Conservation (phyloP, 2,113 vertebrate genomes). For the Cathartes aura region DNA sequence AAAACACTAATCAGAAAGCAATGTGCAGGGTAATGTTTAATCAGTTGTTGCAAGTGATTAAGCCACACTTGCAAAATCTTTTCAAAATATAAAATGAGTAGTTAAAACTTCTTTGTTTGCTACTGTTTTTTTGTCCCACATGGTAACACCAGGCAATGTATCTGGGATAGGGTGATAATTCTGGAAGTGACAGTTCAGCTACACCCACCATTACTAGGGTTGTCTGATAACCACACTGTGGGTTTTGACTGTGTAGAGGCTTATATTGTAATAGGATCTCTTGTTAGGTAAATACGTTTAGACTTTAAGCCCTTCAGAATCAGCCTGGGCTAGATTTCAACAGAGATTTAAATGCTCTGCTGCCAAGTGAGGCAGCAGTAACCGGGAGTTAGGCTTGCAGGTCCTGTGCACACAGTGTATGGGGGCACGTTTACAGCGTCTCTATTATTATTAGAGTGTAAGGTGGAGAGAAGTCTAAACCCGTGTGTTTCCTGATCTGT, state of each 20-base stretch:
- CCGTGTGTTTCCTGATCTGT: not conserved
- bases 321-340: not conserved
- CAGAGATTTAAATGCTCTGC: not conserved
- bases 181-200: not conserved
- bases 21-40: slow-evolving; percentile 49
- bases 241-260: not conserved
- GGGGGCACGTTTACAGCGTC: fast-evolving
- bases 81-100: slow-evolving; percentile 48
- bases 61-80: slow-evolving; percentile 4
- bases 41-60: slow-evolving; percentile 71
- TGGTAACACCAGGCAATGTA: not conserved
- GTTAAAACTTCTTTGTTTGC: not conserved
- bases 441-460: not conserved
- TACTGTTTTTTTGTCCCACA: not conserved
- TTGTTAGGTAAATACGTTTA: not conserved
- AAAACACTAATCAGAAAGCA: slow-evolving; percentile 69
- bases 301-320: not conserved
- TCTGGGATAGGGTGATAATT: not conserved
- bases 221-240: not conserved
- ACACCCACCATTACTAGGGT: not conserved
- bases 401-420: not conserved
- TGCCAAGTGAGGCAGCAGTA: not conserved
- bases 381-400: not conserved
- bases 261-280: not conserved
- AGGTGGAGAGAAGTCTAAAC: not conserved